Evolutionary conservation across 1,140 invertebrate species (phyloP).

Genomic region (Ceratoteleas bidentatus): DNA sequence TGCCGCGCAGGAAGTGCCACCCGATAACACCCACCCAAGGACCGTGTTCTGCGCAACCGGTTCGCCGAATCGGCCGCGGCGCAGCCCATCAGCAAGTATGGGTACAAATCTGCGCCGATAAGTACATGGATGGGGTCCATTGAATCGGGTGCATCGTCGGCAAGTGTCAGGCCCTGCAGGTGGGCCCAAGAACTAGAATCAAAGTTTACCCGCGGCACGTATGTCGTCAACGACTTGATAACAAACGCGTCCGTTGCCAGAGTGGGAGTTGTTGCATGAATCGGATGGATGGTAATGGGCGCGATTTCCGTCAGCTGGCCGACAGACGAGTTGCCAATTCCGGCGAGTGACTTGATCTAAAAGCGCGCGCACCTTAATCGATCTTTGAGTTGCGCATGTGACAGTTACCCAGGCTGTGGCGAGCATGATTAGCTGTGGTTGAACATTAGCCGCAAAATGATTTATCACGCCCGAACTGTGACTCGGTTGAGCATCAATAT

Average conservation of each 20-base stretch:
- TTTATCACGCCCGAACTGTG: too few species aligned
- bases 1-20: neutral
- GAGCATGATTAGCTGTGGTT: too few species aligned
- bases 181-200: neutral
- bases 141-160: conserved; percentile 9
- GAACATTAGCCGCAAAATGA: too few species aligned
- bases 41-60: conserved; percentile 3
- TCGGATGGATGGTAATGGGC: neutral
- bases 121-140: neutral
- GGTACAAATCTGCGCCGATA: conserved; percentile 6
- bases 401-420: too few species aligned
- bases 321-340: neutral
- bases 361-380: too few species aligned
- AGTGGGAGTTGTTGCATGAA: neutral
- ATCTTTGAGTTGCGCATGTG: too few species aligned
- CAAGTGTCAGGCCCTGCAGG: conserved; percentile 1
- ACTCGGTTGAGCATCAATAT: too few species aligned
- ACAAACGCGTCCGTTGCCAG: neutral
- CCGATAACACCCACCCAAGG: conserved; percentile 5
- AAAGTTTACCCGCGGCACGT: too few species aligned
- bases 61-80: neutral
- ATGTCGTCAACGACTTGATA: neutral
- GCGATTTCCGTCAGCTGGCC: conserved; percentile 1
- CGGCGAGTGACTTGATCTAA: too few species aligned
- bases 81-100: neutral